Conservation (phyloP, 2,888 invertebrate species). For the Chydorus sphaericus region DNA sequence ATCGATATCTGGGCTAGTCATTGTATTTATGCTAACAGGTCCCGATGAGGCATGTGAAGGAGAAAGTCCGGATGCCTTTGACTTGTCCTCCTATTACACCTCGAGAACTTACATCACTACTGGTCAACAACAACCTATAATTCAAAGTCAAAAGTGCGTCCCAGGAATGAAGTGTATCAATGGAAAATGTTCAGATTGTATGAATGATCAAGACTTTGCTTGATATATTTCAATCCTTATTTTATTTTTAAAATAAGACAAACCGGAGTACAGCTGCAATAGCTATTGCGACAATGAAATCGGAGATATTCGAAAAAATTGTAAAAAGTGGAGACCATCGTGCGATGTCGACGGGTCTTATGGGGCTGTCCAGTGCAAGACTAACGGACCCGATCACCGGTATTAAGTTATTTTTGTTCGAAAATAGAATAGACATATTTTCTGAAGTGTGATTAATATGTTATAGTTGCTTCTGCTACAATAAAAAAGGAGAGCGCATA, state of each 20-base stretch:
- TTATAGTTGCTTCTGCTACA: slow-evolving; percentile 53
- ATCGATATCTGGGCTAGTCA: no score
- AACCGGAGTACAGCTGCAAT: no score
- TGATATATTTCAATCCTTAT: no score
- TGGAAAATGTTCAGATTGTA: neutral
- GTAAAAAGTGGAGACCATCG: slow-evolving; percentile 29
- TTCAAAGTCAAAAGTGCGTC: slow-evolving; percentile 14
- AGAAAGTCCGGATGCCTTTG: neutral
- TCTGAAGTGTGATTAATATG: no score
- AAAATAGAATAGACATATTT: no score
- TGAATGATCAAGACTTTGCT: no score
- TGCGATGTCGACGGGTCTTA: slow-evolving; percentile 44
- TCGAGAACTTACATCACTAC: no score
- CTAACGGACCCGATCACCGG: slow-evolving; percentile 43
- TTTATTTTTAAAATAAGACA: no score
- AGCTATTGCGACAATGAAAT: no score
- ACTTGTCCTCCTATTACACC: neutral
- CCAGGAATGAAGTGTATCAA: slow-evolving; percentile 15
- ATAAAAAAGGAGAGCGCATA: slow-evolving; percentile 42
- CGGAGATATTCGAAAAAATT: no score
- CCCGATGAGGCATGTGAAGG: neutral
- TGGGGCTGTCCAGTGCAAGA: slow-evolving; percentile 50
- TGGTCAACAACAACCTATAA: slow-evolving; percentile 13
- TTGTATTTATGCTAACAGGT: no score
- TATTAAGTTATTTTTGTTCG: slow-evolving; percentile 26